Percentiles rank a stretch among this genome's conserved stretches.
These are phyloP conservation scores for Mionectes olivaceus DNA, from an alignment of 2,797 vertebrate genomes.

Conservation along the genomic window DNA sequence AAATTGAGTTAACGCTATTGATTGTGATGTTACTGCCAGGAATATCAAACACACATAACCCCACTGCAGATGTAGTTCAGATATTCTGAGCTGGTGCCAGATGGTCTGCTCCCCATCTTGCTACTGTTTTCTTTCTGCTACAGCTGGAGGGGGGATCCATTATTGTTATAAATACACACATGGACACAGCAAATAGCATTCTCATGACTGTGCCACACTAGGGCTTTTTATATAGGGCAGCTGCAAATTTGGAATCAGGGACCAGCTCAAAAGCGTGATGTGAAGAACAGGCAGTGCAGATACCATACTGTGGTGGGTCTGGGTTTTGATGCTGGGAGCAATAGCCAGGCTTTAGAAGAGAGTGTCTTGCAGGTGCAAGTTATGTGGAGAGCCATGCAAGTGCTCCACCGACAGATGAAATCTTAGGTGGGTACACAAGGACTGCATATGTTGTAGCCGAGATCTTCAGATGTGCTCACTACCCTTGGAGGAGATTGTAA, in stretches of 20 bases:
- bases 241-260: background rate
- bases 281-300: background rate
- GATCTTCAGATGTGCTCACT: background rate
- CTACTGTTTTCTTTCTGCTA: conserved; percentile 34
- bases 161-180: background rate
- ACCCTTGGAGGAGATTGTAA: background rate
- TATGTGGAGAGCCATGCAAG: background rate
- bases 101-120: conserved; percentile 11
- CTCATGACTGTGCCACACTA: background rate
- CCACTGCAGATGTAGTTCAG: conserved; percentile 33
- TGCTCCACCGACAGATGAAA: background rate
- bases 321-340: background rate
- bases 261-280: background rate
- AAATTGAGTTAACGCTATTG: conserved; percentile 53
- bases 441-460: background rate
- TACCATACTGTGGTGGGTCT: background rate
- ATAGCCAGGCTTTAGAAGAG: background rate
- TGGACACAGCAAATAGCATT: background rate
- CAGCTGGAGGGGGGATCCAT: background rate
- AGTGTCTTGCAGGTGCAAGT: background rate
- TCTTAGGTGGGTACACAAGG: background rate
- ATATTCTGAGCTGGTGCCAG: conserved; percentile 54
- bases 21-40: conserved; percentile 57
- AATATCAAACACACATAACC: conserved; percentile 37
- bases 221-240: background rate